These are phyloP conservation scores for Chelonoidis abingdonii DNA, from an alignment of 2,113 vertebrate species.

Conservation along the genomic window DNA sequence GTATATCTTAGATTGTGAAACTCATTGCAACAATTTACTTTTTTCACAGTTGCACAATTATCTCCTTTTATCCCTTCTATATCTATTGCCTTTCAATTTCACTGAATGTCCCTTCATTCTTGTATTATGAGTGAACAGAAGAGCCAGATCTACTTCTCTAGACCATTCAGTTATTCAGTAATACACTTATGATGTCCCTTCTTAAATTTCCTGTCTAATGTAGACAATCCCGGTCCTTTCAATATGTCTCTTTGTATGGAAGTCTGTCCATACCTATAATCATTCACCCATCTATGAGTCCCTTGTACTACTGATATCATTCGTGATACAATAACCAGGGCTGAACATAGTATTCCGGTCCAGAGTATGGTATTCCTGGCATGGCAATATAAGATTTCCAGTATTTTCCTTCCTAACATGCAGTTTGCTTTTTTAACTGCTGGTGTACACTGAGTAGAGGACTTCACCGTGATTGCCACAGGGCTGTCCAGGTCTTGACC, in stretches of 20 bases:
- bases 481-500: not conserved
- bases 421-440: not conserved
- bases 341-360: not conserved
- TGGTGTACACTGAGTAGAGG: not conserved
- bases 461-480: not conserved
- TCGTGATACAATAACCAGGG: not conserved
- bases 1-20: conserved; percentile 1
- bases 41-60: too few relatives aligned
- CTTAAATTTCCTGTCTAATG: not conserved
- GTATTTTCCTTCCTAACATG: accelerated
- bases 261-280: not conserved
- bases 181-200: accelerated
- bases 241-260: not conserved
- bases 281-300: not conserved
- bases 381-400: not conserved
- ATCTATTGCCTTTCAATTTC: not conserved
- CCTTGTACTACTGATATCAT: not conserved
- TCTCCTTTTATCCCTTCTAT: not conserved
- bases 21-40: not conserved
- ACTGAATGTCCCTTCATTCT: not conserved
- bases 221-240: not conserved
- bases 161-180: not conserved
- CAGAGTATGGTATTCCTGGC: not conserved
- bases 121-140: not conserved
- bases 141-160: not conserved